Evolutionary conservation across 2,888 invertebrate species (phyloP).

Genomic region (Cataglyphis livida): DNA sequence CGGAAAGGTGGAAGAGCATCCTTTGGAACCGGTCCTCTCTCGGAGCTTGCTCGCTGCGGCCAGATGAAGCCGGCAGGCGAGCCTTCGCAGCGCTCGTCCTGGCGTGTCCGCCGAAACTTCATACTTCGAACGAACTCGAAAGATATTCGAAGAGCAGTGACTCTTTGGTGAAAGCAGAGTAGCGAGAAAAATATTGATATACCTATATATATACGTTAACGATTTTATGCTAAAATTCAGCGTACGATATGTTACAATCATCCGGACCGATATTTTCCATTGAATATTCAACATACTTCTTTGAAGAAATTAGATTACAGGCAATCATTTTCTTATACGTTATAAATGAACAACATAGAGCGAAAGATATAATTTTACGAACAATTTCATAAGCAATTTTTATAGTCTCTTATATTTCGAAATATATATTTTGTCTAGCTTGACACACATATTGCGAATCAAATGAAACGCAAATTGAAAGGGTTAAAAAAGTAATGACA

Average conservation of each 20-base stretch:
- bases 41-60: slow-evolving; percentile 63
- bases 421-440: background rate
- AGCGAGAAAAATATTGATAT: background rate
- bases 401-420: background rate
- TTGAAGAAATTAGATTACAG: background rate
- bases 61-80: slow-evolving; percentile 71
- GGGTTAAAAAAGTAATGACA: slow-evolving; percentile 38
- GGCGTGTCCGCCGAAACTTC: slow-evolving; percentile 67
- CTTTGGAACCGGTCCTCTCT: slow-evolving; percentile 84
- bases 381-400: slow-evolving; percentile 14
- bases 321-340: background rate
- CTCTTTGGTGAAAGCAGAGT: background rate
- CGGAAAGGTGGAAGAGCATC: slow-evolving; percentile 81
- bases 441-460: background rate
- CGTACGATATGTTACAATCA: background rate
- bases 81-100: slow-evolving; percentile 61
- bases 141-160: background rate
- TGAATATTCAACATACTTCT: background rate
- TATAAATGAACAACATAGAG: background rate
- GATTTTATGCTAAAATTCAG: slow-evolving; percentile 1
- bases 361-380: slow-evolving; percentile 5
- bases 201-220: slow-evolving; percentile 4
- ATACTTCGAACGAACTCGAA: slow-evolving; percentile 17
- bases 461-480: slow-evolving; percentile 29
- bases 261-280: background rate